Evolutionary conservation across 2,888 invertebrate species (phyloP).

Genomic region (Sipunculus nudus): DNA sequence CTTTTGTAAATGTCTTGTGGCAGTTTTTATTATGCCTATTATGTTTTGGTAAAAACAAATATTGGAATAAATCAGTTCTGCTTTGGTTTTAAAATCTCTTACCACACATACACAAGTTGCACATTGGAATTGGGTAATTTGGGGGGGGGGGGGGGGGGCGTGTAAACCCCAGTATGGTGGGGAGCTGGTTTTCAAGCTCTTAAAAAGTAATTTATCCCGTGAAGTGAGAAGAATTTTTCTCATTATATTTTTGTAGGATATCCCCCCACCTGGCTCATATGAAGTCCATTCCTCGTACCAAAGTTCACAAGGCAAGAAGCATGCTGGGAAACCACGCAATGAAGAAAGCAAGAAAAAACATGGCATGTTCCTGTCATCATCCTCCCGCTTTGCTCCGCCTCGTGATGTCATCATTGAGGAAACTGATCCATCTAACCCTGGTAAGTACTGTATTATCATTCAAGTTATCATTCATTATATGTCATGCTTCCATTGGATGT

Average conservation of each 20-base stretch:
- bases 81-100: no score
- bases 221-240: no score
- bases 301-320: slow-evolving; percentile 47
- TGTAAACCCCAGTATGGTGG: no score
- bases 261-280: slow-evolving; percentile 63
- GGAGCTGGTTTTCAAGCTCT: no score
- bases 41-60: no score
- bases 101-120: no score
- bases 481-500: not conserved
- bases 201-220: no score
- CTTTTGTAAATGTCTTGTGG: no score
- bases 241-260: slow-evolving; percentile 52
- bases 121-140: no score
- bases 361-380: slow-evolving; percentile 59
- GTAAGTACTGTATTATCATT: slow-evolving; percentile 36
- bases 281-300: slow-evolving; percentile 56
- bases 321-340: slow-evolving; percentile 47
- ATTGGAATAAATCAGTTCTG: no score
- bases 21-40: no score
- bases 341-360: slow-evolving; percentile 57
- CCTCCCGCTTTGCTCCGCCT: slow-evolving; percentile 60
- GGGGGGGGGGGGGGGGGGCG: no score
- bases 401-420: slow-evolving; percentile 49
- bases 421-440: slow-evolving; percentile 55
- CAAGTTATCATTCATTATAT: not conserved